These are phyloP conservation scores for Oxyura jamaicensis DNA, from an alignment of 2,113 vertebrate genomes.

Conservation along the genomic window DNA sequence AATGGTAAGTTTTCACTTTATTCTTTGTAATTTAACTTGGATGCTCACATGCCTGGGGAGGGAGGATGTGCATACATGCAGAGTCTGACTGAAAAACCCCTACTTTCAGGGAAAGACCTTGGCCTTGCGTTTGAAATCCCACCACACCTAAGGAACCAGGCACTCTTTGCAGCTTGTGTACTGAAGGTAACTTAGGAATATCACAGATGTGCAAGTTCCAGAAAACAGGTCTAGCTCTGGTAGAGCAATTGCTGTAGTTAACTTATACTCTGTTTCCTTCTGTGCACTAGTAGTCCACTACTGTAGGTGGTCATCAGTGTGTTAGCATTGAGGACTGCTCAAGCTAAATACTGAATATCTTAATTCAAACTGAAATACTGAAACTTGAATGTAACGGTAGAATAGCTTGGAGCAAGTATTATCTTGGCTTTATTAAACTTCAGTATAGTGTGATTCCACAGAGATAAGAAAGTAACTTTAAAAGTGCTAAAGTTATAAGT, in stretches of 20 bases:
- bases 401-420: neutral
- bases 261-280: neutral
- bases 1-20: conserved; percentile 80
- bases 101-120: conserved; percentile 88
- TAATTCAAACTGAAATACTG: neutral
- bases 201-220: neutral
- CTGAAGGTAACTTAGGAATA: conserved; percentile 85
- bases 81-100: neutral
- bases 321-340: neutral
- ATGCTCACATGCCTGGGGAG: neutral
- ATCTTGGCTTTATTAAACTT: neutral
- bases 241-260: neutral
- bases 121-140: conserved; percentile 94
- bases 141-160: conserved; percentile 85
- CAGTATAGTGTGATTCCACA: rapidly evolving
- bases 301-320: neutral
- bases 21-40: neutral
- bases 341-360: neutral
- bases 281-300: neutral
- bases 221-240: neutral
- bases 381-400: neutral
- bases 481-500: neutral
- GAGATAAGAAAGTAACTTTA: neutral
- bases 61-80: rapidly evolving
- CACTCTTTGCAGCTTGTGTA: conserved; percentile 93